These are phyloP conservation scores for Aporrectodea caliginosa DNA, from an alignment of 1,140 invertebrate species.

Conservation along the genomic window DNA sequence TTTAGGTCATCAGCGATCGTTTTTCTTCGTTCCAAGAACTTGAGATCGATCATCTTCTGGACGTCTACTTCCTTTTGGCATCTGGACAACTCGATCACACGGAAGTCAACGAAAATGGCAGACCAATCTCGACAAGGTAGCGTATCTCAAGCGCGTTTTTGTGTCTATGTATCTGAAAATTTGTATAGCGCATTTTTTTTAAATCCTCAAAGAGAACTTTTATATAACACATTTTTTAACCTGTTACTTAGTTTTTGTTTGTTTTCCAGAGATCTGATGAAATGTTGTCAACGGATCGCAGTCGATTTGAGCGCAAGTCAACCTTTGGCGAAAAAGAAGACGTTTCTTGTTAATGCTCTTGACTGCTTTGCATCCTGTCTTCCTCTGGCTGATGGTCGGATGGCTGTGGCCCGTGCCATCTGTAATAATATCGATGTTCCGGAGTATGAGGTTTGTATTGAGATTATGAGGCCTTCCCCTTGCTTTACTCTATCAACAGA, in stretches of 20 bases:
- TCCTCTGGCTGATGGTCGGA: conserved; percentile 58
- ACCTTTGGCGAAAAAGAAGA: conserved; percentile 68
- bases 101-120: no score
- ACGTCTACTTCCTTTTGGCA: no score
- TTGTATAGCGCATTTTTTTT: not conserved
- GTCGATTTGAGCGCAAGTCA: conserved; percentile 71
- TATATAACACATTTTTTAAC: no score
- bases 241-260: no score
- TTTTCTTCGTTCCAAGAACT: no score
- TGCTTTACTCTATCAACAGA: no score
- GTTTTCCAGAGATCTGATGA: conserved; percentile 72
- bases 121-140: not conserved
- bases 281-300: conserved; percentile 78
- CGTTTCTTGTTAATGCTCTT: conserved; percentile 81
- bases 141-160: no score
- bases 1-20: no score
- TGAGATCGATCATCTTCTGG: no score
- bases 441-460: not conserved
- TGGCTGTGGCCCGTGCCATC: conserved; percentile 69
- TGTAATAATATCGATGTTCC: conserved; percentile 47
- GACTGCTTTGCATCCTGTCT: conserved; percentile 83
- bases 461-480: no score
- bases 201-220: not conserved
- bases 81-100: no score
- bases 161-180: not conserved